phyloP scores from a whole-genome alignment of 2,888 invertebrate genomes.

The Rhopalosiphum nymphaeae region DNA sequence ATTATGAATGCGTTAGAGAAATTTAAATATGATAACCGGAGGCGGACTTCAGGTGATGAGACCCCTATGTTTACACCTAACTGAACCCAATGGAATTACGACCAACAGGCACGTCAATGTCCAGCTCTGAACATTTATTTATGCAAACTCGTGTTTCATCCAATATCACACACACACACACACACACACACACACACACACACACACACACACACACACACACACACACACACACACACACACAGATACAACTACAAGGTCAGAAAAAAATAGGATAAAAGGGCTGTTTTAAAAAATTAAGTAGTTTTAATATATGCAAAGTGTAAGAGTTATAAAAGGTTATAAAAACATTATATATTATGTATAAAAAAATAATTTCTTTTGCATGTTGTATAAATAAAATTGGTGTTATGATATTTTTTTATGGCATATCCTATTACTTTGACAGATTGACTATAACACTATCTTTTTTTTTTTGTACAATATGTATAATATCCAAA shows the following conservation, averaged over 20 bases:
- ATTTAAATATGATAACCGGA: constrained; percentile 48
- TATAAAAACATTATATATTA: neutral
- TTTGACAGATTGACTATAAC: constrained; percentile 34
- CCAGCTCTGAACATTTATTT: constrained; percentile 46
- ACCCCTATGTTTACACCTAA: constrained; percentile 54
- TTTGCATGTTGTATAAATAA: neutral
- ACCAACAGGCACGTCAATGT: constrained; percentile 47
- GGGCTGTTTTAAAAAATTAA: constrained; percentile 29
- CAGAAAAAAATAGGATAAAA: neutral
- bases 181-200: neutral
- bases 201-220: neutral
- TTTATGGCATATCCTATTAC: neutral
- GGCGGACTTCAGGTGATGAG: constrained; percentile 43
- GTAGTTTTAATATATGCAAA: constrained; percentile 40
- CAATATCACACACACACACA: neutral
- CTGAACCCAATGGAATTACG: constrained; percentile 44
- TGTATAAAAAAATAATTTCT: constrained; percentile 6
- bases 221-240: neutral
- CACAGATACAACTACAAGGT: neutral
- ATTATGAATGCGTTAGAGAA: constrained; percentile 49
- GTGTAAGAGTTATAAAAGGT: constrained; percentile 6
- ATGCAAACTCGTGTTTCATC: constrained; percentile 15
- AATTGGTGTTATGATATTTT: neutral
- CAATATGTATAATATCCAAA: neutral
- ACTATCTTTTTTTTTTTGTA: neutral